These are phyloP conservation scores for Anorthoa munda DNA, from an alignment of 2,888 invertebrate genomes.

Conservation along the genomic window DNA sequence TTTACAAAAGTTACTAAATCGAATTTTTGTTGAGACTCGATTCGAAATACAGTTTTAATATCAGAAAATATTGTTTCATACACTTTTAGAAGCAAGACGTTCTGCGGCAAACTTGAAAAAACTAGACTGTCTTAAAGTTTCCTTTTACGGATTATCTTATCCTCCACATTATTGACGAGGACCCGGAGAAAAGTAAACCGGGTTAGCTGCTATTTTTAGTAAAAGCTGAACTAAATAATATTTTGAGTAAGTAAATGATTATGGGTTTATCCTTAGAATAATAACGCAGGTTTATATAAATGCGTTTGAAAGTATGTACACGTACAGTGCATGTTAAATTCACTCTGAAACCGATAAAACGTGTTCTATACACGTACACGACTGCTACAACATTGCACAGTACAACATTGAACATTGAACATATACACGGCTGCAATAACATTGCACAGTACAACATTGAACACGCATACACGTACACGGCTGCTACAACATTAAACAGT, in stretches of 20 bases:
- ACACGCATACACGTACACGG: too few species aligned
- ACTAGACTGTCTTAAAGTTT: slow-evolving; percentile 34
- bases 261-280: too few species aligned
- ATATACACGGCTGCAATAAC: too few species aligned
- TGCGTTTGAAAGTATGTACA: not conserved
- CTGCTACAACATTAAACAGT: too few species aligned
- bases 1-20: slow-evolving; percentile 76
- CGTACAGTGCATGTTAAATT: not conserved
- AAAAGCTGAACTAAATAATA: not conserved
- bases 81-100: slow-evolving; percentile 46
- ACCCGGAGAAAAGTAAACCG: not conserved
- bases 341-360: not conserved
- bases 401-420: too few species aligned
- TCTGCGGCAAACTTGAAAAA: slow-evolving; percentile 39
- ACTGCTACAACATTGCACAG: too few species aligned
- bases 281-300: too few species aligned
- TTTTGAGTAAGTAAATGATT: not conserved
- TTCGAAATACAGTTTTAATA: slow-evolving; percentile 76
- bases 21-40: slow-evolving; percentile 75
- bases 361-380: too few species aligned
- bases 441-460: too few species aligned
- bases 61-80: slow-evolving; percentile 71
- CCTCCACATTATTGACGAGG: slow-evolving; percentile 4
- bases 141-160: slow-evolving; percentile 31
- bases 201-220: not conserved